Percentiles rank a stretch among this genome's conserved stretches.
phyloP scores from a whole-genome alignment of 2,888 invertebrate genomes.

The Molanna angustata region DNA sequence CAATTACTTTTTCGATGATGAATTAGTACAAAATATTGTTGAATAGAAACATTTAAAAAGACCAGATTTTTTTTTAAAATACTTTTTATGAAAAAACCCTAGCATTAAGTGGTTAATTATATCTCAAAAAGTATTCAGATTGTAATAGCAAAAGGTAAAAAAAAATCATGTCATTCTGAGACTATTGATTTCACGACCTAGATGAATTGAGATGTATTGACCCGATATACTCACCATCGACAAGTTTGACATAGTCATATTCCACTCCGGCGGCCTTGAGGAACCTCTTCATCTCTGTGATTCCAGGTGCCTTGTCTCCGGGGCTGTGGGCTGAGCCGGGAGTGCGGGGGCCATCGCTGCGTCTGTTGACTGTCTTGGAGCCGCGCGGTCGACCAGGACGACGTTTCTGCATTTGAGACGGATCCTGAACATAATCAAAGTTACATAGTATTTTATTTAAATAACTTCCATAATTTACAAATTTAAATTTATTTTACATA shows the following conservation, averaged over 20 bases:
- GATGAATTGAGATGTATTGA: too few species aligned
- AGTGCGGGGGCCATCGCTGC: conserved; percentile 28
- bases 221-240: conserved; percentile 44
- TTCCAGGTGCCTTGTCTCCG: conserved; percentile 43
- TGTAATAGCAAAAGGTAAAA: too few species aligned
- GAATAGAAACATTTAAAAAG: not conserved
- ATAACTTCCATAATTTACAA: too few species aligned
- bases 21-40: not conserved
- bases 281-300: conserved; percentile 54
- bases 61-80: too few species aligned
- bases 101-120: too few species aligned
- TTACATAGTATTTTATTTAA: not conserved
- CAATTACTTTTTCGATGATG: not conserved
- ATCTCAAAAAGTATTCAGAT: too few species aligned
- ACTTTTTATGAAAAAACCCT: too few species aligned
- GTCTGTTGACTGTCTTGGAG: conserved; percentile 40
- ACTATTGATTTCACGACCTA: too few species aligned
- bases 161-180: too few species aligned
- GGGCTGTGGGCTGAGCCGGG: conserved; percentile 25
- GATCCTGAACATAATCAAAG: conserved; percentile 12
- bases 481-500: too few species aligned
- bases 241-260: conserved; percentile 53
- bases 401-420: conserved; percentile 38
- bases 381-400: conserved; percentile 50
- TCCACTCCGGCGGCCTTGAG: conserved; percentile 53